Evolutionary conservation across 2,888 invertebrate genomes (phyloP).

Genomic region (Tupiocoris notatus): DNA sequence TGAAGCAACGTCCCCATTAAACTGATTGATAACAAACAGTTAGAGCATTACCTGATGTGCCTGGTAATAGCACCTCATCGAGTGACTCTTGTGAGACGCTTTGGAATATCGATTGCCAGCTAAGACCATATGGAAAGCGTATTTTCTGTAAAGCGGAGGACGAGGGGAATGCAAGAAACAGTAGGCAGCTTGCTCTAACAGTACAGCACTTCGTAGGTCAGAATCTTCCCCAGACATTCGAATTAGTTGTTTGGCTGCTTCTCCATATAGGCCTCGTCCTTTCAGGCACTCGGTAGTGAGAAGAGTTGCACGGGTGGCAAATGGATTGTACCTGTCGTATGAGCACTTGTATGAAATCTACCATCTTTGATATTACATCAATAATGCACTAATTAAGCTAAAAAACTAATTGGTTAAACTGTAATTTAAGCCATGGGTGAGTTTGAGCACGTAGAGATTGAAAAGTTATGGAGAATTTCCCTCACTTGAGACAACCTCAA

Average conservation of each 20-base stretch:
- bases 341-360: too few relatives aligned
- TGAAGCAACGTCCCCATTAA: too few relatives aligned
- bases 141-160: conserved; percentile 81
- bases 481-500: too few relatives aligned
- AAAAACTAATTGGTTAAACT: too few relatives aligned
- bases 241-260: conserved; percentile 93
- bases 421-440: too few relatives aligned
- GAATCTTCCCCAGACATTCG: conserved; percentile 96
- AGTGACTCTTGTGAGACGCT: conserved; percentile 88
- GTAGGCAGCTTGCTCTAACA: conserved; percentile 92
- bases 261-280: conserved; percentile 73
- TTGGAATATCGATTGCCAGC: conserved; percentile 95
- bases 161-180: conserved; percentile 73
- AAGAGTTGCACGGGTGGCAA: conserved; percentile 88
- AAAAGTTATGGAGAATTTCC: too few relatives aligned
- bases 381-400: too few relatives aligned
- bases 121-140: conserved; percentile 93
- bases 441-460: too few relatives aligned
- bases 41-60: conserved; percentile 70
- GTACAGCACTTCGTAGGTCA: conserved; percentile 89
- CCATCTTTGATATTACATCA: too few relatives aligned
- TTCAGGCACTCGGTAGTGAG: conserved; percentile 85
- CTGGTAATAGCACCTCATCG: conserved; percentile 86
- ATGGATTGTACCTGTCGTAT: conserved; percentile 61
- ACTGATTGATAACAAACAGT: too few relatives aligned